phyloP scores from a whole-genome alignment of 1,140 invertebrate species.

The Anastrepha obliqua region DNA sequence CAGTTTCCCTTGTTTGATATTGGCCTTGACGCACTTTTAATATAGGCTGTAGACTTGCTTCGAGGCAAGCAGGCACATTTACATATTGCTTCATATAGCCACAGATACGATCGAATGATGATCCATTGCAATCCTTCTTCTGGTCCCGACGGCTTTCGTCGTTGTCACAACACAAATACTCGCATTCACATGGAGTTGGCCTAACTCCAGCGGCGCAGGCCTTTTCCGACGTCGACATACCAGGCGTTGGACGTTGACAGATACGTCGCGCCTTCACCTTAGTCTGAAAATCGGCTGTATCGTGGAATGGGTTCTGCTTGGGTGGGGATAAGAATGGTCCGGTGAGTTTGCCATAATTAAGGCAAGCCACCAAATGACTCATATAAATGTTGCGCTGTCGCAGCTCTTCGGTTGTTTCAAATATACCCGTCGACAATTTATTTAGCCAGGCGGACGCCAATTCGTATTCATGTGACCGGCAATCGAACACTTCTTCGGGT shows the following conservation, averaged over 20 bases:
- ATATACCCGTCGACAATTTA: constrained; percentile 58
- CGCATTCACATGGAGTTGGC: not conserved
- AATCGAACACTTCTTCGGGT: constrained; percentile 60
- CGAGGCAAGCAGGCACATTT: constrained; percentile 15
- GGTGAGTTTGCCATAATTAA: constrained; percentile 61
- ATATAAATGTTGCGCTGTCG: constrained; percentile 64
- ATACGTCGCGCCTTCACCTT: not conserved
- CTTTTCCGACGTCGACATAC: not conserved
- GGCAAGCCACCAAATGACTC: constrained; percentile 63
- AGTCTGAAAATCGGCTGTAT: not conserved
- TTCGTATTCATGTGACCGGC: constrained; percentile 51
- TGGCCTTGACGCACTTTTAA: not conserved
- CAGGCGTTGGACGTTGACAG: constrained; percentile 22
- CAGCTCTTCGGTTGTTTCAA: constrained; percentile 57
- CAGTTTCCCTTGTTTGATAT: not conserved
- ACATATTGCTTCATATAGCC: constrained; percentile 38
- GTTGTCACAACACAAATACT: not conserved
- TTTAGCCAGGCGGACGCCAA: constrained; percentile 61
- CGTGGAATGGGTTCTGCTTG: not conserved
- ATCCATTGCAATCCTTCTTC: not conserved
- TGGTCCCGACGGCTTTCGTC: not conserved
- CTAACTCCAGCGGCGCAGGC: not conserved
- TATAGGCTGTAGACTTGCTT: not conserved
- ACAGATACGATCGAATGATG: constrained; percentile 10
- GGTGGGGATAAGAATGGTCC: constrained; percentile 61